These are phyloP conservation scores for Synanthedon vespiformis DNA, from an alignment of 2,888 invertebrate species.

Conservation along the genomic window DNA sequence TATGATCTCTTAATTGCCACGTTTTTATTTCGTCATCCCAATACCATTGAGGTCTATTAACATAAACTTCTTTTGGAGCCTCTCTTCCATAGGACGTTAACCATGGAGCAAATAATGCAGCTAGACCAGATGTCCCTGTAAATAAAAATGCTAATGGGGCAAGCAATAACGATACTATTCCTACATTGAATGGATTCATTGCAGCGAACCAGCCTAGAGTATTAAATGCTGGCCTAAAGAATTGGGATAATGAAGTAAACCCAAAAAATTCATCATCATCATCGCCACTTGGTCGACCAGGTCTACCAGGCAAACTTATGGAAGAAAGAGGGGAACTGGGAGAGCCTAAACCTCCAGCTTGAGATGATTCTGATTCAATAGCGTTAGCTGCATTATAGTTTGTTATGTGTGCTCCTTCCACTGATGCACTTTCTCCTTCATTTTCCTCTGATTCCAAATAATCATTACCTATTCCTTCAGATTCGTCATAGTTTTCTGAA, in stretches of 20 bases:
- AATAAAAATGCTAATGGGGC: conserved; percentile 75
- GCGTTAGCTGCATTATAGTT: conserved; percentile 45
- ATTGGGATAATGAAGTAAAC: conserved; percentile 49
- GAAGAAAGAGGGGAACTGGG: conserved; percentile 33
- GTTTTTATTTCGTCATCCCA: conserved; percentile 70
- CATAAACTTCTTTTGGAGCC: conserved; percentile 42
- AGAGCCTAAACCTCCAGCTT: conserved; percentile 26
- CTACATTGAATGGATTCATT: conserved; percentile 71
- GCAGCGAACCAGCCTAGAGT: conserved; percentile 65
- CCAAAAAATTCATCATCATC: conserved; percentile 63
- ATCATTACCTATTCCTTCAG: conserved; percentile 36
- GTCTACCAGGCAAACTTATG: conserved; percentile 32
- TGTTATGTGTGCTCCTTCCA: conserved; percentile 39
- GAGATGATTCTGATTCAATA: conserved; percentile 28
- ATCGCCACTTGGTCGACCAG: conserved; percentile 16
- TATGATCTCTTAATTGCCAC: conserved; percentile 45
- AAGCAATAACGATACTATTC: conserved; percentile 70
- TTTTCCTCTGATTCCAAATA: conserved; percentile 39
- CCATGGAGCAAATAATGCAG: conserved; percentile 75
- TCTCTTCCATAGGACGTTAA: conserved; percentile 67
- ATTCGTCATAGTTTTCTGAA: conserved; percentile 16
- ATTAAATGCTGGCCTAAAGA: conserved; percentile 62
- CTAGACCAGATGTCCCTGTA: conserved; percentile 71
- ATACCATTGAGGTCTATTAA: conserved; percentile 66
- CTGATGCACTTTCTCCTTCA: conserved; percentile 41